These are phyloP conservation scores for Drosophila infuscata DNA, from an alignment of 2,888 invertebrate genomes.

Conservation along the genomic window DNA sequence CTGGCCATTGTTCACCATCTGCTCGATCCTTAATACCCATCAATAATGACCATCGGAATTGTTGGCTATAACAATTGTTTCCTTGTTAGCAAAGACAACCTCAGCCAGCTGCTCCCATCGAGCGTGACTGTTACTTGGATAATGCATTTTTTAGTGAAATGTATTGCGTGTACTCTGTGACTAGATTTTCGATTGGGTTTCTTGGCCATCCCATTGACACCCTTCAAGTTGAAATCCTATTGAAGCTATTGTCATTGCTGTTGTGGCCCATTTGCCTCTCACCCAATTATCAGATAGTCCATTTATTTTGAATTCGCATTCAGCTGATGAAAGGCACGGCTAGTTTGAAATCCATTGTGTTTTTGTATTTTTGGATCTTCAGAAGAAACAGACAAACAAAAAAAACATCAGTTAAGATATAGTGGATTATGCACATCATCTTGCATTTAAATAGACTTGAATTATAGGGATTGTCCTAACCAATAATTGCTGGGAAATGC, in stretches of 20 bases:
- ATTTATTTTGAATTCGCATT: slow-evolving; percentile 10
- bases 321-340: slow-evolving; percentile 14
- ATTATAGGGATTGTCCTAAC: slow-evolving; percentile 4
- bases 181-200: slow-evolving; percentile 13
- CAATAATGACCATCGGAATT: slow-evolving; percentile 28
- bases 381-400: not conserved
- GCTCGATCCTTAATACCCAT: slow-evolving; percentile 13
- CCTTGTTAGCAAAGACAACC: not conserved
- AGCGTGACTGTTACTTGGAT: slow-evolving; percentile 6
- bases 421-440: slow-evolving; percentile 17
- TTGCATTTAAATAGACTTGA: slow-evolving; percentile 24
- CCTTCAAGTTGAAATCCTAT: slow-evolving; percentile 8
- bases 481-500: slow-evolving; percentile 16
- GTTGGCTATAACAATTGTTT: slow-evolving; percentile 30
- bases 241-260: slow-evolving; percentile 25
- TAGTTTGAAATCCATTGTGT: not conserved
- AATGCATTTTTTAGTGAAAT: slow-evolving; percentile 8
- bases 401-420: slow-evolving; percentile 7
- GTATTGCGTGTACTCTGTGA: not conserved
- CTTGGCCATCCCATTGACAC: slow-evolving; percentile 6
- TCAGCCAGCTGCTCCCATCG: slow-evolving; percentile 1
- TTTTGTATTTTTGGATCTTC: not conserved
- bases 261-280: slow-evolving; percentile 40
- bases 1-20: slow-evolving; percentile 11
- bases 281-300: slow-evolving; percentile 27